Evolutionary conservation across 30 jellyfish, hydroid and myxozoan species (phyloP), one percentile per base, ranked within the genome.

Genomic region (Catostylus mosaicus): DNA sequence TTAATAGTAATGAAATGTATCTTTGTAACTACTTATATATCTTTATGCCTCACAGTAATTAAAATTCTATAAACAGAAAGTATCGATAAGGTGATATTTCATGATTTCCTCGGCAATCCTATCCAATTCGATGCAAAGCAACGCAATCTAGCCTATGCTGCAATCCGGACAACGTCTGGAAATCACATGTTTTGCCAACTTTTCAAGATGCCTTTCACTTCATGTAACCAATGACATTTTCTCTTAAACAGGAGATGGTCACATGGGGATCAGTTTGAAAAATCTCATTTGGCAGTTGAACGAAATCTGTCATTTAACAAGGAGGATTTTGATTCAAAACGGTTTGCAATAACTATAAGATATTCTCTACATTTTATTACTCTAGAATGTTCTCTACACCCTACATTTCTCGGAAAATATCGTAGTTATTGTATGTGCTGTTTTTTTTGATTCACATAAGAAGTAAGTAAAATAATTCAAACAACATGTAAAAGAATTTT

Each of bases 281-380:
- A 22, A 45, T 24, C 63, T 26, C 81, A 32, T 66, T 7, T 36
- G 33, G 20, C 75, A 37, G 83, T 9, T 20, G 90, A 48, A 9
- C 83, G 90, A 20, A 34, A 52, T 34, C 54, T 45, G 34, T 80
- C 90, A 6, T 80, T 66, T 33, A 67, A 80, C 77, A 67, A 51
- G 47, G 73, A 66, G 32, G 90, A 80, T 67, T 84, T 75, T 36
- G 94, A 72, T 9, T 77, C 72, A 3, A 84, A 84, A 52, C 72
- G 88, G 94, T 84, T 56, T 54, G 31, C 24, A 9, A 30, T 32
- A 10, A 0, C 26, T 77, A 0, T 30, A 37, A 26, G 18, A 5
- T 19, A 5, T 77, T 22, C 7, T 19, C 54, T 45, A 4, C 22
- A 7, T 24, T 1, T 61, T n/a, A n/a, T n/a, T n/a, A n/a, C n/a